These are phyloP conservation scores for Colletes gigas DNA, from an alignment of 1,140 invertebrate species.

Conservation along the genomic window DNA sequence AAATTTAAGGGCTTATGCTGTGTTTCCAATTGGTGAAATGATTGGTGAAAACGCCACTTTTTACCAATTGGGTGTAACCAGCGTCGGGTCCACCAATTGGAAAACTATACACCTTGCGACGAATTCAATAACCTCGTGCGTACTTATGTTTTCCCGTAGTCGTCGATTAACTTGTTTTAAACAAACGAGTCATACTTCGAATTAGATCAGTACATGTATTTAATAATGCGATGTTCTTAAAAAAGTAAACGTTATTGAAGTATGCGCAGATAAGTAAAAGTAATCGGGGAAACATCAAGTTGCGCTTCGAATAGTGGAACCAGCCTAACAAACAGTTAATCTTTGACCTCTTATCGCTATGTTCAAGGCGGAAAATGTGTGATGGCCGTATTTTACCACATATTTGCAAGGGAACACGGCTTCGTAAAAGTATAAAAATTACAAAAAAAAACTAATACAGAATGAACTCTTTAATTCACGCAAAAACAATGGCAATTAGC, in stretches of 20 bases:
- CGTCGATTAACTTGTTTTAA: not conserved
- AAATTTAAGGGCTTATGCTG: too few relatives aligned
- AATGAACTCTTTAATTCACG: constrained; percentile 74
- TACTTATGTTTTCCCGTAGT: not conserved
- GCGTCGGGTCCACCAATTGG: too few relatives aligned
- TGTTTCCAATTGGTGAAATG: too few relatives aligned
- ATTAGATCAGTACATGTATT: not conserved
- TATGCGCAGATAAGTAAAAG: not conserved
- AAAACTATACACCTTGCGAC: too few relatives aligned
- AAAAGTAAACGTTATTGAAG: not conserved
- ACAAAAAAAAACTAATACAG: constrained; percentile 29
- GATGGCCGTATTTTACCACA: constrained; percentile 40
- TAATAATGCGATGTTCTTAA: not conserved
- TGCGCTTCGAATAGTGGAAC: not conserved
- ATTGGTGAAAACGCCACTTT: too few relatives aligned
- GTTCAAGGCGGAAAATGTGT: constrained; percentile 46
- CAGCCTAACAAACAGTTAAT: constrained; percentile 29
- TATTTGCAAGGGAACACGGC: constrained; percentile 30
- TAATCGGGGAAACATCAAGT: not conserved
- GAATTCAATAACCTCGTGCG: too few relatives aligned
- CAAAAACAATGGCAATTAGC: constrained; percentile 64
- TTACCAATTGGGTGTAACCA: too few relatives aligned
- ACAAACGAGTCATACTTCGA: not conserved
- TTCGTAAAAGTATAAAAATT: constrained; percentile 4
- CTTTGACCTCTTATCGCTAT: constrained; percentile 31